Conservation (phyloP, 2,113 vertebrate species). For the Carassius auratus region DNA sequence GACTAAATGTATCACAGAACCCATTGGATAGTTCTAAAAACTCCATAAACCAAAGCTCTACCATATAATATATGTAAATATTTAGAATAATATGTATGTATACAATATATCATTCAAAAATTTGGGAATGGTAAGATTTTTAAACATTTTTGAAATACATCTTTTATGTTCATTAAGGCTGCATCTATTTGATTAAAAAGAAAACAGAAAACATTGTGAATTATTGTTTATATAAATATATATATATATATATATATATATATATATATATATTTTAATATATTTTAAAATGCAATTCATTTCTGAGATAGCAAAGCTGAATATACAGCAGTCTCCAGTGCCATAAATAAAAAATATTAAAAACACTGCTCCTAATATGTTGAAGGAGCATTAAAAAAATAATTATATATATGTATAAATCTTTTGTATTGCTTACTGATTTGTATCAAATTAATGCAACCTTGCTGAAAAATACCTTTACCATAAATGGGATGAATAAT, state of each 20-base stretch:
- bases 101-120: background rate
- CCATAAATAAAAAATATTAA: background rate
- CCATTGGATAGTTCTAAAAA: background rate
- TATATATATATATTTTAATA: background rate
- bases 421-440: background rate
- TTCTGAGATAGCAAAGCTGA: background rate
- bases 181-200: background rate
- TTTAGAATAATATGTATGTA: background rate
- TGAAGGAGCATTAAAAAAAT: background rate
- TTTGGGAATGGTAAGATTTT: no score
- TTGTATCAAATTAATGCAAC: background rate
- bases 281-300: background rate
- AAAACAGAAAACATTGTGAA: background rate
- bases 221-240: background rate
- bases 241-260: no score
- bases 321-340: background rate
- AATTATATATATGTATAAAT: background rate
- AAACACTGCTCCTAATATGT: background rate
- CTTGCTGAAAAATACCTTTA: background rate
- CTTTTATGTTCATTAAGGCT: background rate
- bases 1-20: background rate
- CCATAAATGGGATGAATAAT: background rate
- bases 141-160: no score
- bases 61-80: background rate
- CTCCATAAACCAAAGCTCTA: background rate